phyloP scores from a whole-genome alignment of 2,888 invertebrate genomes.

The Parapristionchus giblindavisi region DNA sequence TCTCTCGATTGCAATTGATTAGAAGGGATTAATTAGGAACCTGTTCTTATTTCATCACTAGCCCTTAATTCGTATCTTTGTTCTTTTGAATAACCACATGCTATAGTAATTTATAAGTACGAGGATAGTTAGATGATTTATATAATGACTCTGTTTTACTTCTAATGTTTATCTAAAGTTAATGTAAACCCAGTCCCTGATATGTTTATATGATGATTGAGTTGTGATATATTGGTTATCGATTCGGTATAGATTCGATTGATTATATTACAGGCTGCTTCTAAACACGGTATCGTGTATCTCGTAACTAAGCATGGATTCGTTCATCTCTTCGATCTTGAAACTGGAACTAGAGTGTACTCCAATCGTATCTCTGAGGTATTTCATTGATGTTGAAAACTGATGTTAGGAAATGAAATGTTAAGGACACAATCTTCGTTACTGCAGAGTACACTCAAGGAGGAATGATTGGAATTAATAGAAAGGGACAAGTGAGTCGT shows the following conservation, averaged over 20 bases:
- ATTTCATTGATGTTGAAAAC: no score
- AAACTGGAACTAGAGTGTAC: slow-evolving; percentile 95
- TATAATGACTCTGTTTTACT: no score
- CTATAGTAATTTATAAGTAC: no score
- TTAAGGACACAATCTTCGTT: slow-evolving; percentile 97
- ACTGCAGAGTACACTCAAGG: slow-evolving; percentile 93
- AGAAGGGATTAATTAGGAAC: slow-evolving; percentile 29
- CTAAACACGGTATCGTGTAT: slow-evolving; percentile 95
- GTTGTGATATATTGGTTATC: no score
- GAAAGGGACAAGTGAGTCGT: slow-evolving; percentile 76
- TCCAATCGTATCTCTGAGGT: slow-evolving; percentile 98
- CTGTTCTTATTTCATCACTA: slow-evolving; percentile 8
- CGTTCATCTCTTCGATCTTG: slow-evolving; percentile 97
- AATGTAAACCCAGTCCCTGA: no score
- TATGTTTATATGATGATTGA: not conserved
- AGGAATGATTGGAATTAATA: slow-evolving; percentile 89
- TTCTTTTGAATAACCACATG: no score
- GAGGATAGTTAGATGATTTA: no score
- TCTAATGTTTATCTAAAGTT: no score
- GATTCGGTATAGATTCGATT: not conserved
- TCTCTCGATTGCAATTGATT: not conserved
- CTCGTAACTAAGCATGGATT: slow-evolving; percentile 98
- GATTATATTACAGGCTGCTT: slow-evolving; percentile 78
- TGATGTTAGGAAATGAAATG: no score
- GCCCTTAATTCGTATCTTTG: no score